These are phyloP conservation scores for Tyrannus savana DNA, from an alignment of 2,113 vertebrate genomes.

Conservation along the genomic window DNA sequence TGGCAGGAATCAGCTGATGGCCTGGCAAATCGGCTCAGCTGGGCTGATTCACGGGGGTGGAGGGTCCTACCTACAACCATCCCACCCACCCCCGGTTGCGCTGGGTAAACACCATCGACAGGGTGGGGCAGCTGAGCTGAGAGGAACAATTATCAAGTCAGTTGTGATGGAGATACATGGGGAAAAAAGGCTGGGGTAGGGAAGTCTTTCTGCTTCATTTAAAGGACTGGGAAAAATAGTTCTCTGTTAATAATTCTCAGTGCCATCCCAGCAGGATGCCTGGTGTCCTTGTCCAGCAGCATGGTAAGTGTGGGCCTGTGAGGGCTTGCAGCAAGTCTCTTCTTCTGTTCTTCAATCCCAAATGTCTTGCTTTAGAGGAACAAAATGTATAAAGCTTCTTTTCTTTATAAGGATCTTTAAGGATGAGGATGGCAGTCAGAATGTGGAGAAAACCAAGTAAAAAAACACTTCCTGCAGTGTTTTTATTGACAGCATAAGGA, in stretches of 20 bases:
- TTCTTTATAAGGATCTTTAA: neutral
- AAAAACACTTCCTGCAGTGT: neutral
- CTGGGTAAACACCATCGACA: rapidly evolving
- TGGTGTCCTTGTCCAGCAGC: neutral
- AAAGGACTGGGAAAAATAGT: neutral
- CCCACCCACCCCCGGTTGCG: neutral
- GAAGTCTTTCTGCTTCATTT: neutral
- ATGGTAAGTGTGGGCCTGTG: neutral
- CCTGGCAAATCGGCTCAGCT: neutral
- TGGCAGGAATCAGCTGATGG: neutral
- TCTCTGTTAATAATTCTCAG: neutral
- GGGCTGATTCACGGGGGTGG: neutral
- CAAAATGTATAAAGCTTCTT: neutral
- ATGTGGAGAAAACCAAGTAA: neutral
- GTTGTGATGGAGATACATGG: neutral
- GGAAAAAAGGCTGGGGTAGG: neutral
- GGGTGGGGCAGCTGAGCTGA: neutral
- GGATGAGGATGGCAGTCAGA: neutral
- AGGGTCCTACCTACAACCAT: neutral
- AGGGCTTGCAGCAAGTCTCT: neutral
- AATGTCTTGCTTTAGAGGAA: neutral
- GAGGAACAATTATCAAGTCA: neutral
- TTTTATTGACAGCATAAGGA: neutral
- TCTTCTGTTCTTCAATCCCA: neutral
- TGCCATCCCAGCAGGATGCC: neutral